Percentiles rank a stretch among this genome's conserved stretches.
Conservation (phyloP, 2,888 invertebrate genomes). For the Troides helena region DNA sequence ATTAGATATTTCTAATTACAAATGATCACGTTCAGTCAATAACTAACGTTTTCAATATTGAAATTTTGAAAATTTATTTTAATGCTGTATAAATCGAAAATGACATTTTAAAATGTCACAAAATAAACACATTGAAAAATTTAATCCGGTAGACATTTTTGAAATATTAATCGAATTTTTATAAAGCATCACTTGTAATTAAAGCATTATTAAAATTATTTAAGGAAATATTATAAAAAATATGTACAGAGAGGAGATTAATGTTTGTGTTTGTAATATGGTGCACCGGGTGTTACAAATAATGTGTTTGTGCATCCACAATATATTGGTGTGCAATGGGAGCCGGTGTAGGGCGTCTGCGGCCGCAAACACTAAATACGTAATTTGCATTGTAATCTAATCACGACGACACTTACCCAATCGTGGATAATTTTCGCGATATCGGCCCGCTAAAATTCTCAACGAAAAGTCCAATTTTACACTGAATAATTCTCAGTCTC, state of each 20-base stretch:
- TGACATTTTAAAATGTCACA: too few species aligned
- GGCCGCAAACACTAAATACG: conserved; percentile 46
- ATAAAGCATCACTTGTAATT: too few species aligned
- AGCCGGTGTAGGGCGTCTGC: conserved; percentile 56
- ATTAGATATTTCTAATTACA: too few species aligned
- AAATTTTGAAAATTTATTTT: too few species aligned
- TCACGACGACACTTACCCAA: conserved; percentile 76
- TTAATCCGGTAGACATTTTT: too few species aligned
- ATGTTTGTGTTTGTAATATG: conserved; percentile 42
- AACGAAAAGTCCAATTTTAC: conserved; percentile 59
- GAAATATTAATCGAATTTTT: too few species aligned
- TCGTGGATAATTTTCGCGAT: conserved; percentile 76
- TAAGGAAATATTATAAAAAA: too few species aligned
- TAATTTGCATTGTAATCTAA: conserved; percentile 78
- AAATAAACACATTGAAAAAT: too few species aligned
- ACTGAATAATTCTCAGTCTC: conserved; percentile 58
- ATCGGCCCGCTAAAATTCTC: conserved; percentile 60
- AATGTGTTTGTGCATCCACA: conserved; percentile 39
- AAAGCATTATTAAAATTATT: too few species aligned
- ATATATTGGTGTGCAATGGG: conserved; percentile 29
- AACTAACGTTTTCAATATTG: too few species aligned
- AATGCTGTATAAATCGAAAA: too few species aligned
- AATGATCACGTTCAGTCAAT: too few species aligned
- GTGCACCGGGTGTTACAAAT: conserved; percentile 47
- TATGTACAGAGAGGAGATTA: background rate